Evolutionary conservation across 2,113 vertebrate species (phyloP).

Genomic region (Elgaria multicarinata): DNA sequence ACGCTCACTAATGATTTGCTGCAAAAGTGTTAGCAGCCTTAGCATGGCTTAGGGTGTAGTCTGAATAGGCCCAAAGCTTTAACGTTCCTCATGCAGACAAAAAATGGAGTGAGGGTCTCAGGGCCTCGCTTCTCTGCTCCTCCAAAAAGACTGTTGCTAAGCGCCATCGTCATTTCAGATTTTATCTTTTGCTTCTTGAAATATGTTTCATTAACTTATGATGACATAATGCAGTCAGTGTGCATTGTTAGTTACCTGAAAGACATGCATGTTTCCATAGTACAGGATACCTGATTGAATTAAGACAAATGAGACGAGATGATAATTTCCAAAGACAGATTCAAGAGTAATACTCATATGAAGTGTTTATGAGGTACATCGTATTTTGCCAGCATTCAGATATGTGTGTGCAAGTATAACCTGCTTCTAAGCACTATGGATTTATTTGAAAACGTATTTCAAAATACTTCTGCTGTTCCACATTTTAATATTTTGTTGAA

Average conservation of each 20-base stretch:
- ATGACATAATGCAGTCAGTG: background rate
- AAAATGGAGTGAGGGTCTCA: background rate
- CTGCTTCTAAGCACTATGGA: background rate
- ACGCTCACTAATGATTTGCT: too few species aligned
- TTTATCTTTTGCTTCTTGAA: background rate
- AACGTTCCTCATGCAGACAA: too few species aligned
- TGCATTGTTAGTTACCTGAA: background rate
- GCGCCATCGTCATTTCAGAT: background rate
- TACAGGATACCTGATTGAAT: background rate
- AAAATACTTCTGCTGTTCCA: background rate
- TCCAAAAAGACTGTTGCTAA: background rate
- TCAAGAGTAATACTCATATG: background rate
- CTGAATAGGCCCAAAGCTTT: too few species aligned
- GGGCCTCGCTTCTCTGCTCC: background rate
- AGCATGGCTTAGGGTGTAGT: too few species aligned
- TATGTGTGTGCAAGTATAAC: background rate
- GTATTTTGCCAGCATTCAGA: background rate
- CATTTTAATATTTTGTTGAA: background rate
- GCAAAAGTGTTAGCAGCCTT: too few species aligned
- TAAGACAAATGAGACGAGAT: conserved; percentile 4
- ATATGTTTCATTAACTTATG: background rate
- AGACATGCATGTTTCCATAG: background rate
- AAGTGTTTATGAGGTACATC: background rate
- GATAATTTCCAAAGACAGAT: background rate
- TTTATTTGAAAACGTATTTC: background rate